Evolutionary conservation across 2,888 invertebrate species (phyloP), one percentile per base, ranked within the genome.

Genomic region (Brachylomia viminalis): DNA sequence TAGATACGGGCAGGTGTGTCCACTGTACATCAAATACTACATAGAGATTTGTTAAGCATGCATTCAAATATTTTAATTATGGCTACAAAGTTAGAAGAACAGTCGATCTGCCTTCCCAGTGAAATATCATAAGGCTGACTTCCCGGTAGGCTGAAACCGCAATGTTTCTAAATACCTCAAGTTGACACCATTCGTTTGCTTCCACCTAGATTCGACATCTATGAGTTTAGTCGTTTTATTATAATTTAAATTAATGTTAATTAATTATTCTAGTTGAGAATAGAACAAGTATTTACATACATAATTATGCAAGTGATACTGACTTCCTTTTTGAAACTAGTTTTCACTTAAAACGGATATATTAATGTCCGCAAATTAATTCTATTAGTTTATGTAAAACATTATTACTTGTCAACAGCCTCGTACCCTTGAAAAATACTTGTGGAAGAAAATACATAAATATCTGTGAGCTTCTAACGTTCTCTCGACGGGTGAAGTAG

Each of bases 281-380:
- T 38, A 56, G 54, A 65, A 70, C 56, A 23, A 67, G 61, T 67
- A 71, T 77, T 38, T 33, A 30, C 49, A 59, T 80, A 33, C 4
- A 42, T 64, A n/a, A n/a, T n/a, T n/a, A 72, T 72, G 65, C 38
- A 52, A 61, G 49, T 65, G 47, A 61, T 83, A 72, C 61, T 72
- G 79, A 79, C 73, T 79, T 79, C 84, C 80, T 42, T 83, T 83
- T 54, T 11, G 45, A 64, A 83, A 72, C 80, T 38, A 54, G 72
- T 72, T 78, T 78, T 72, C 64, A 47, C 58, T 68, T 27, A 49
- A 77, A 84, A 73, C 69, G 30, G 68, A 84, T 52, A 56, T 69
- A 54, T 72, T 66, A 66, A 62, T 73, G 27, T 47, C 6, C 0
- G 13, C 8, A 23, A 58, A 52, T 70, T 49, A 52, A 67, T 71